phyloP scores from a whole-genome alignment of 1,140 invertebrate species.

The Hesperophylax magnus region DNA sequence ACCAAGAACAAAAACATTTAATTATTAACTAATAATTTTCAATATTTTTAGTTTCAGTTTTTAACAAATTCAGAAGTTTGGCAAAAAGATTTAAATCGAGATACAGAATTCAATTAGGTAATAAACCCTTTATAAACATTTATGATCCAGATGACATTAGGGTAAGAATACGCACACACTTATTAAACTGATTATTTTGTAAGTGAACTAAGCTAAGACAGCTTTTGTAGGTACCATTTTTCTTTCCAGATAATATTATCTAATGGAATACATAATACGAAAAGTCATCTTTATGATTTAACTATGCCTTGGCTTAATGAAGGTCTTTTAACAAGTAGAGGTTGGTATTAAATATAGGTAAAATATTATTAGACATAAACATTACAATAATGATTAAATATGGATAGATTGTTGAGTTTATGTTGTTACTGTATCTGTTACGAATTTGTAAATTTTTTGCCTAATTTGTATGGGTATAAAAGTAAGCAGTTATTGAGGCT shows the following conservation, averaged over 20 bases:
- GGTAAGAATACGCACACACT: constrained; percentile 48
- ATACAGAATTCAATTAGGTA: constrained; percentile 58
- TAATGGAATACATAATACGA: constrained; percentile 72
- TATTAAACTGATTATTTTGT: neutral
- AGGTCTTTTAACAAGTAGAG: constrained; percentile 73
- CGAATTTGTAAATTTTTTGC: neutral
- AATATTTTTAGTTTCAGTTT: constrained; percentile 37
- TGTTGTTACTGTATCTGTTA: neutral
- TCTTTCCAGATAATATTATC: constrained; percentile 70
- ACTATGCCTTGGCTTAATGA: constrained; percentile 72
- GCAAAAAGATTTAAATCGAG: constrained; percentile 36
- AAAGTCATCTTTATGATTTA: constrained; percentile 74
- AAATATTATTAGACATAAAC: neutral
- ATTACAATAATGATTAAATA: neutral
- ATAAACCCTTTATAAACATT: constrained; percentile 59
- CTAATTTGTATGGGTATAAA: neutral
- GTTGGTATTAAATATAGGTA: constrained; percentile 60
- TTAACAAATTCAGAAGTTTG: constrained; percentile 19
- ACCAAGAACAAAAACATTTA: neutral
- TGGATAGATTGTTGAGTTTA: neutral
- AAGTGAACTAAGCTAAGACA: constrained; percentile 3
- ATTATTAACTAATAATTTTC: neutral
- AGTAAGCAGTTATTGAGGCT: neutral
- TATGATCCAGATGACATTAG: constrained; percentile 64
- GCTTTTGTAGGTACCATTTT: constrained; percentile 40